Conservation (phyloP, 2,797 vertebrate genomes). For the Enteromius thamalakanensis region DNA sequence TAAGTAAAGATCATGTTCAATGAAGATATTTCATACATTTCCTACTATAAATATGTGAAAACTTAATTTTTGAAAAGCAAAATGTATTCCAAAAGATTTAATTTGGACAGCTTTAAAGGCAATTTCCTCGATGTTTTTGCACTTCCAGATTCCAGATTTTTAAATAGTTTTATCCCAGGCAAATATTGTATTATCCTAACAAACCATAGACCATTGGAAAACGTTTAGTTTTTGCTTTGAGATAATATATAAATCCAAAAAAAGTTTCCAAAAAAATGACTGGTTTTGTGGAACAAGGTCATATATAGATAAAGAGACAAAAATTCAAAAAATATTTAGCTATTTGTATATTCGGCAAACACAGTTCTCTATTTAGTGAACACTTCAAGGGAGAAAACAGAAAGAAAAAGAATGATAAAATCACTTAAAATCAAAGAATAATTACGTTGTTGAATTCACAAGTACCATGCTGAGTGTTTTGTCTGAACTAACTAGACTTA, state of each 20-base stretch:
- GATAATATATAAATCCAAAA: background rate
- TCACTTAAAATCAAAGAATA: background rate
- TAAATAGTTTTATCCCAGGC: background rate
- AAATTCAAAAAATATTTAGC: too few relatives aligned
- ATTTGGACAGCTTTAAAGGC: too few relatives aligned
- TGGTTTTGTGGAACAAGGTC: background rate
- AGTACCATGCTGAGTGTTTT: background rate
- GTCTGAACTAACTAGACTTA: background rate
- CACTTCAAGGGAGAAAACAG: background rate
- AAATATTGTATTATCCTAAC: background rate
- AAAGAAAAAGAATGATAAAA: background rate
- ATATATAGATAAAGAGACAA: too few relatives aligned
- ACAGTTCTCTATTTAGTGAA: background rate
- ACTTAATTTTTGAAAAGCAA: too few relatives aligned
- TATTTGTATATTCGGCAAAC: background rate
- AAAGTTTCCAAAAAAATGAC: background rate
- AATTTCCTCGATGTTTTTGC: background rate
- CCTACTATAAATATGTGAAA: too few relatives aligned
- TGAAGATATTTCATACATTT: too few relatives aligned
- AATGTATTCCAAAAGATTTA: too few relatives aligned
- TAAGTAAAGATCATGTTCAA: too few relatives aligned
- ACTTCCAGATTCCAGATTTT: background rate
- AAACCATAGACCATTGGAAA: background rate
- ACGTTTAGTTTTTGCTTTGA: background rate
- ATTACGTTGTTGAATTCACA: background rate